A percentile compares a stretch with the other conserved stretches of the same genome.
Evolutionary conservation across 1,140 invertebrate species (phyloP).

Genomic region (Dendrolimus kikuchii): DNA sequence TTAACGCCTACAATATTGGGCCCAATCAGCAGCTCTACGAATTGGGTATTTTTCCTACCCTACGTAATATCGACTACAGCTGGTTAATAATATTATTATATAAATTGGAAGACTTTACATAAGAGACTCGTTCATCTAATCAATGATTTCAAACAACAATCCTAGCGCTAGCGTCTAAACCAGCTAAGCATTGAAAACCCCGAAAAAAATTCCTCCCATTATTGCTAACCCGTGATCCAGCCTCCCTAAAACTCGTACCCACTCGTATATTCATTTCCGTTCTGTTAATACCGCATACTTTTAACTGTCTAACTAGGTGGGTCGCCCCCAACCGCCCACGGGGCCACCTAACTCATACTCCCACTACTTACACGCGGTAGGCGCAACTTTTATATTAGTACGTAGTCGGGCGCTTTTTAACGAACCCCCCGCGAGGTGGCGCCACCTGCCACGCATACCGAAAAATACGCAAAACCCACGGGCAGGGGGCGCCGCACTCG

Average conservation of each 20-base stretch:
- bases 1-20: too few relatives aligned
- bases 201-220: slow-evolving; percentile 55
- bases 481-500: slow-evolving; percentile 14
- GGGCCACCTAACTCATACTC: slow-evolving; percentile 25
- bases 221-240: slow-evolving; percentile 53
- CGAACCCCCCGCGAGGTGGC: slow-evolving; percentile 51
- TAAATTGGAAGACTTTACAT: too few relatives aligned
- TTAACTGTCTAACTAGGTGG: slow-evolving; percentile 65
- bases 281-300: slow-evolving; percentile 70
- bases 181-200: slow-evolving; percentile 28
- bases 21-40: too few relatives aligned
- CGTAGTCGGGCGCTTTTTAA: slow-evolving; percentile 65
- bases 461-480: slow-evolving; percentile 57
- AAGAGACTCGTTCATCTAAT: too few relatives aligned
- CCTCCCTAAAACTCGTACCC: slow-evolving; percentile 54
- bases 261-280: slow-evolving; percentile 70
- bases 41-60: too few relatives aligned
- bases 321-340: slow-evolving; percentile 9
- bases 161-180: slow-evolving; percentile 9
- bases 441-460: slow-evolving; percentile 63
- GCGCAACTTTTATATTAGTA: slow-evolving; percentile 71
- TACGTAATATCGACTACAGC: too few relatives aligned
- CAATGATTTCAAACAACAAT: neutral
- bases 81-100: too few relatives aligned
- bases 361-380: slow-evolving; percentile 68